Evolutionary conservation across 2,797 vertebrate species (phyloP), one percentile per base, ranked within the genome.

Genomic region (Knipowitschia caucasica): DNA sequence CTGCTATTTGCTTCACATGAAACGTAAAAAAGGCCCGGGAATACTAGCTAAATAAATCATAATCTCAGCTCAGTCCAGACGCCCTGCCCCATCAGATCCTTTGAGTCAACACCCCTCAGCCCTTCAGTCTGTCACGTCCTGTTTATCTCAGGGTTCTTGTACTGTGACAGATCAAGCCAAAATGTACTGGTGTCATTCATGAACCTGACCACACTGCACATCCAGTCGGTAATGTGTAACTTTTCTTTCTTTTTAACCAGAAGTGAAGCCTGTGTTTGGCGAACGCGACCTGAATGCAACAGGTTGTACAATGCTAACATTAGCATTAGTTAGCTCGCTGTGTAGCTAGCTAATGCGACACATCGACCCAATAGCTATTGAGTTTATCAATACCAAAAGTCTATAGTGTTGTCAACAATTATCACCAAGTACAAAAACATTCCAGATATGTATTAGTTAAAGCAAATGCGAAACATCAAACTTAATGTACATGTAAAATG

Each of bases 241-340:
- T 2, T 7, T 4, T 17, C 35, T 45, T 5, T 4, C 7, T n/a
- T 18, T 14, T 11, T 17, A 34, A 10, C 1, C 7, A 2, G 30
- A 7, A 53, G 35, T 44, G 1, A 23, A 21, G n/a, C 18, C 26
- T 53, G 21, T 60, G 45, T n/a, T n/a, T n/a, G 21, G 1, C 5
- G 1, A 40, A 33, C 25, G 18, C 18, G 11, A 3, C 18, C 36
- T 39, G 36, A 39, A 4, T 18, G 45, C 82, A 87, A 89, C 86
- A 88, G 71, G 84, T 87, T 67, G 67, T 12, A 47, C 11, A 1
- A 64, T 59, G 82, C 73, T 85, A 84, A 62, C 40, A n/a, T 14
- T 69, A 78, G 72, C 68, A 12, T 7, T 55, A 58, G 55, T 52
- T n/a, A 33, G 29, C 11, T 2, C 12, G 18, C 7, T n/a, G 5